Conservation (phyloP, 1,140 invertebrate species). For the Euborellia annulipes region DNA sequence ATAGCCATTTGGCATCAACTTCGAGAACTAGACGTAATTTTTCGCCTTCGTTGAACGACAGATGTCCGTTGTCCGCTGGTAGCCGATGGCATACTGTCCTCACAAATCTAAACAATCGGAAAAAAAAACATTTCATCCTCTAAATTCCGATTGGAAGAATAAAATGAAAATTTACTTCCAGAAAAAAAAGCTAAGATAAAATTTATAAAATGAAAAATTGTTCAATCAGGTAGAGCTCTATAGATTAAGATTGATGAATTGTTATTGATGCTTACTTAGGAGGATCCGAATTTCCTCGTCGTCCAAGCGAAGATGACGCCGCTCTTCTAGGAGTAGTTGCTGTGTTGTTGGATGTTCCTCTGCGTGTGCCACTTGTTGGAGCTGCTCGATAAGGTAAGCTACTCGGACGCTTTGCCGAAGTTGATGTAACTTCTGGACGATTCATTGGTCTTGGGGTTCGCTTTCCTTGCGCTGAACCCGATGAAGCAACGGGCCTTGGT, state of each 20-base stretch:
- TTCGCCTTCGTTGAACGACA: conserved; percentile 64
- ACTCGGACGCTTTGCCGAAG: conserved; percentile 15
- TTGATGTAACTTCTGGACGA: background rate
- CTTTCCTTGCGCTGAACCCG: conserved; percentile 33
- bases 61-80: conserved; percentile 55
- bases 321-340: conserved; percentile 33
- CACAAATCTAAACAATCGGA: conserved; percentile 42
- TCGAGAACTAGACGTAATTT: conserved; percentile 53
- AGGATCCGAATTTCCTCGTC: background rate
- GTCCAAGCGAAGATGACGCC: conserved; percentile 37
- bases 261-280: no score
- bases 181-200: no score
- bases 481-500: conserved; percentile 7
- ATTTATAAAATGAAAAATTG: no score
- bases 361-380: background rate
- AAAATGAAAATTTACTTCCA: background rate
- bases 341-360: conserved; percentile 7
- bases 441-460: conserved; percentile 31
- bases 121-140: conserved; percentile 11
- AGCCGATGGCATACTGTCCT: conserved; percentile 53
- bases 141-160: background rate
- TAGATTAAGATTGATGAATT: no score
- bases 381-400: conserved; percentile 17
- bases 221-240: no score
- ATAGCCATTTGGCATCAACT: conserved; percentile 57